Percentiles rank a stretch among this genome's conserved stretches.
Conservation (phyloP, 1,140 invertebrate species). For the Cotesia glomerata region DNA sequence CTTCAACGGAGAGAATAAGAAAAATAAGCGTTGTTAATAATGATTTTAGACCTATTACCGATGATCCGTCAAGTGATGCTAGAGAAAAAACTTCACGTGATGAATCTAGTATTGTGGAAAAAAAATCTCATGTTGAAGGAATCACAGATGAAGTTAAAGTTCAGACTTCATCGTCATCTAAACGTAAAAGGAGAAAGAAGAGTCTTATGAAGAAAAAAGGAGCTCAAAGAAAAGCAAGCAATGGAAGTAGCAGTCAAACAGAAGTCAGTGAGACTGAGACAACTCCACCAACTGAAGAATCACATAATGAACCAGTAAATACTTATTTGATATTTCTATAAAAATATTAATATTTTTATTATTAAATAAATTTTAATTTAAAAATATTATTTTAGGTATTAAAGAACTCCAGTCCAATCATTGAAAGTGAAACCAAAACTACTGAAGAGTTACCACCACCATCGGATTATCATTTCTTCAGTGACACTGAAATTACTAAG, state of each 20-base stretch:
- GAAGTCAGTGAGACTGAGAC: slow-evolving; percentile 52
- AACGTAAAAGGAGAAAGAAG: slow-evolving; percentile 80
- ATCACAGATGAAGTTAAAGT: slow-evolving; percentile 45
- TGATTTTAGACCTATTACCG: slow-evolving; percentile 67
- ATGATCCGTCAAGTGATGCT: slow-evolving; percentile 41
- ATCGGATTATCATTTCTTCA: slow-evolving; percentile 86
- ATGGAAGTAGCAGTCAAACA: slow-evolving; percentile 55
- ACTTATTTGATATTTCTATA: background rate
- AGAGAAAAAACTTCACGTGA: slow-evolving; percentile 51
- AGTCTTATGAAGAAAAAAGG: slow-evolving; percentile 80
- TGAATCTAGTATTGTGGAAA: slow-evolving; percentile 42
- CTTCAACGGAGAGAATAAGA: slow-evolving; percentile 54
- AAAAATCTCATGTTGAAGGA: slow-evolving; percentile 55
- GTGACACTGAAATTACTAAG: slow-evolving; percentile 86
- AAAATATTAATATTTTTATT: background rate
- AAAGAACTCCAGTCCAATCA: slow-evolving; percentile 46
- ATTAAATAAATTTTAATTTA: background rate
- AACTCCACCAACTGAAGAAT: slow-evolving; percentile 34
- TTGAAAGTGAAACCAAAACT: slow-evolving; percentile 42
- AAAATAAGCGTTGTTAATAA: slow-evolving; percentile 66
- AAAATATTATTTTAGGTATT: slow-evolving; percentile 37
- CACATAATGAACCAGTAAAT: slow-evolving; percentile 47
- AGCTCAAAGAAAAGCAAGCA: slow-evolving; percentile 72
- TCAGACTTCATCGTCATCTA: slow-evolving; percentile 57
- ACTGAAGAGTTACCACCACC: slow-evolving; percentile 49